phyloP scores from a whole-genome alignment of 2,797 vertebrate genomes.

The Eleutherodactylus coqui region DNA sequence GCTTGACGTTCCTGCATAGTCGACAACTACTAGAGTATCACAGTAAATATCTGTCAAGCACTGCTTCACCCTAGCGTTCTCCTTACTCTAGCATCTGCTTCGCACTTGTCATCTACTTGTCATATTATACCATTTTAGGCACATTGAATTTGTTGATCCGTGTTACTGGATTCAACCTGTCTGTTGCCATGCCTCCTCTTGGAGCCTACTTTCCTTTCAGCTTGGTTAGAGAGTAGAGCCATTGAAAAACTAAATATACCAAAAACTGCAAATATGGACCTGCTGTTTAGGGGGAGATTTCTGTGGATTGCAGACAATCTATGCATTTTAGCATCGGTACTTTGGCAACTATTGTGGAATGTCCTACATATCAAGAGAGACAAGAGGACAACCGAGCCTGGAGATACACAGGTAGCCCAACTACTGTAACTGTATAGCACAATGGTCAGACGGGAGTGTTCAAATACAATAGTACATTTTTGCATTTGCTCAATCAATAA shows the following conservation, averaged over 20 bases:
- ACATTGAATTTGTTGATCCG: slow-evolving; percentile 68
- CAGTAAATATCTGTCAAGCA: slow-evolving; percentile 65
- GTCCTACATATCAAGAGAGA: slow-evolving; percentile 78
- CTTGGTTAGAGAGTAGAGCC: slow-evolving; percentile 55
- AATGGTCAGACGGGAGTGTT: neutral
- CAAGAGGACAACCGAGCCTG: slow-evolving; percentile 69
- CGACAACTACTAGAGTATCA: slow-evolving; percentile 65
- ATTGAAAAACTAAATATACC: slow-evolving; percentile 43
- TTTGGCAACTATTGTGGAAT: slow-evolving; percentile 85
- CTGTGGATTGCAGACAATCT: slow-evolving; percentile 86
- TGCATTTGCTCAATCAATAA: neutral
- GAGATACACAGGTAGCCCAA: slow-evolving; percentile 82
- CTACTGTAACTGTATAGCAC: slow-evolving; percentile 42
- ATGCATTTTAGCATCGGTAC: slow-evolving; percentile 84
- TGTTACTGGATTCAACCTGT: slow-evolving; percentile 66
- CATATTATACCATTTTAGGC: slow-evolving; percentile 86
- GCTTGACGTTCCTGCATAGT: slow-evolving; percentile 67
- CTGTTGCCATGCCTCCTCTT: slow-evolving; percentile 61
- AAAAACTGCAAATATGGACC: slow-evolving; percentile 78
- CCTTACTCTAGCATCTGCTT: slow-evolving; percentile 81
- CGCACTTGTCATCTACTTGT: slow-evolving; percentile 80
- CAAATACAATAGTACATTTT: neutral
- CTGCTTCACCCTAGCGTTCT: slow-evolving; percentile 23
- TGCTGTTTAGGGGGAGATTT: slow-evolving; percentile 81
- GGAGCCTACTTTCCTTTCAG: slow-evolving; percentile 61